A percentile compares a stretch with the other conserved stretches of the same genome.
Conservation (phyloP, 2,888 invertebrate species). For the Rhimphoctona megacephalus region DNA sequence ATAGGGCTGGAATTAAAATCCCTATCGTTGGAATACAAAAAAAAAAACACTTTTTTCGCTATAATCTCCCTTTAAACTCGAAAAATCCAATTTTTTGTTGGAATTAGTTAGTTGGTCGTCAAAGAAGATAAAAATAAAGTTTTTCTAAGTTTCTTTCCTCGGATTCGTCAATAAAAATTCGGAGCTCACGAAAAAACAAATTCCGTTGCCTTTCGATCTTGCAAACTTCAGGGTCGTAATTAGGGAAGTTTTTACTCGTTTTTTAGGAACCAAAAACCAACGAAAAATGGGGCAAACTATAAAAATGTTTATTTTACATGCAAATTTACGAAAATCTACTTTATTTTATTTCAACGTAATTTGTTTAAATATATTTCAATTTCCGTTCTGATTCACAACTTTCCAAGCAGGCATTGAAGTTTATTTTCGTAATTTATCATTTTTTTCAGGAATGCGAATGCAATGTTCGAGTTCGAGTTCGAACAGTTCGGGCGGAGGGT, state of each 20-base stretch:
- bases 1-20: neutral
- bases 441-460: constrained; percentile 79
- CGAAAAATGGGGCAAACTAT: too few relatives aligned
- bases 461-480: constrained; percentile 80
- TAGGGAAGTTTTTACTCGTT: too few relatives aligned
- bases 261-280: too few relatives aligned
- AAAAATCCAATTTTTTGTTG: too few relatives aligned
- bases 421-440: neutral
- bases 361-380: neutral
- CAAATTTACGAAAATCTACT: neutral
- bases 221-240: too few relatives aligned
- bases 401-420: neutral
- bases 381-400: neutral
- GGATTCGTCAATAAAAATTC: too few relatives aligned
- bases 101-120: too few relatives aligned
- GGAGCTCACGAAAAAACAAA: neutral
- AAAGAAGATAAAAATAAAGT: too few relatives aligned
- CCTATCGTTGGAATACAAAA: neutral
- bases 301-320: neutral
- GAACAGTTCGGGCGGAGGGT: constrained; percentile 79
- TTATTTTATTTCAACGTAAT: neutral
- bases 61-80: too few relatives aligned
- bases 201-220: too few relatives aligned
- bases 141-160: too few relatives aligned
- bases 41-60: neutral